These are phyloP conservation scores for Hippocampus zosterae DNA, from an alignment of 2,113 vertebrate genomes.

Conservation along the genomic window DNA sequence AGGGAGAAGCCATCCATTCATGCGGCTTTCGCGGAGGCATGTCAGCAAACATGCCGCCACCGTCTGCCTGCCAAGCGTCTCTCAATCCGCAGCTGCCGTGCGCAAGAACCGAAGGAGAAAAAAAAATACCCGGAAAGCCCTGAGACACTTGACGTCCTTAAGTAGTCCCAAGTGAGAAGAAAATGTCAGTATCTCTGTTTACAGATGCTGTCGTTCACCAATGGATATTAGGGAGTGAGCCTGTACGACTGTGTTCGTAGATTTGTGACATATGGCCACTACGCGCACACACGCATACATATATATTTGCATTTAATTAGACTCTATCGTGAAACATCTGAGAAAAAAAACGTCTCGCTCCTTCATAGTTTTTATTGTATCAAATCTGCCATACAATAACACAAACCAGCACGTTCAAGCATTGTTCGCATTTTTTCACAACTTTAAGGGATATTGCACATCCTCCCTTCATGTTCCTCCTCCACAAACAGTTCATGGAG, in stretches of 20 bases:
- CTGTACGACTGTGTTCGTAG: too few relatives aligned
- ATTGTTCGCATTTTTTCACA: conserved; percentile 23
- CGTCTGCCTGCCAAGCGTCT: conserved; percentile 30
- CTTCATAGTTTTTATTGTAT: conserved; percentile 38
- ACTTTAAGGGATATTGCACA: conserved; percentile 1
- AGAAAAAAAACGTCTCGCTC: not conserved
- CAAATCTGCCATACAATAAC: conserved; percentile 12
- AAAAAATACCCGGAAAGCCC: conserved; percentile 1
- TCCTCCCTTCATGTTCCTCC: conserved; percentile 18
- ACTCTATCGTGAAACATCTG: not conserved
- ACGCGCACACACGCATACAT: too few relatives aligned
- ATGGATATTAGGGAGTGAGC: too few relatives aligned
- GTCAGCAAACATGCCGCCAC: conserved; percentile 66
- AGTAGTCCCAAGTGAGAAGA: not conserved
- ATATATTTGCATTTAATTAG: too few relatives aligned
- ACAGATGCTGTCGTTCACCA: not conserved
- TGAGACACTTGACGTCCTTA: not conserved
- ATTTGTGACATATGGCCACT: too few relatives aligned
- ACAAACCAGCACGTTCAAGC: conserved; percentile 21
- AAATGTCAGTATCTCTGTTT: not conserved
- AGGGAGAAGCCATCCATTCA: conserved; percentile 51
- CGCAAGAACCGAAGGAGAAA: not conserved
- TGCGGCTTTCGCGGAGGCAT: conserved; percentile 58
- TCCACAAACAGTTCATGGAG: not conserved
- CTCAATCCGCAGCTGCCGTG: conserved; percentile 18